phyloP scores from a whole-genome alignment of 37 sponge, comb jelly and placozoan genomes.

The Petrosia ficiformis region DNA sequence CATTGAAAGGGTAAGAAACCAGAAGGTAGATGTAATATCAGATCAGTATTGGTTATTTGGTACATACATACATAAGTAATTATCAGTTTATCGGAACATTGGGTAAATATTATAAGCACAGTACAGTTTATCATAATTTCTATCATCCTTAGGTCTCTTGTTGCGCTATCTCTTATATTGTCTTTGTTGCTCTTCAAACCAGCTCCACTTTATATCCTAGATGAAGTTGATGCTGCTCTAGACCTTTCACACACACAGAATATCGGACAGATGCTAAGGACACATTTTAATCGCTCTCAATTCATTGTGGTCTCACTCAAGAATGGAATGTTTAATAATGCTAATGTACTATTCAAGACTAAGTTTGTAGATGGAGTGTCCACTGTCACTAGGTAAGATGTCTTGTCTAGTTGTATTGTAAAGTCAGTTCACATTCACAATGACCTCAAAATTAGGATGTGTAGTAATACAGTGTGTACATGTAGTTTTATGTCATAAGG shows the following conservation, averaged over 20 bases:
- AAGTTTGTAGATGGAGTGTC: slow-evolving; percentile 99
- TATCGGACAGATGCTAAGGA: slow-evolving; percentile 95
- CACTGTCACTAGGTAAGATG: slow-evolving; percentile 79
- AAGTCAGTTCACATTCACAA: too few species aligned
- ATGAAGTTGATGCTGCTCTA: slow-evolving; percentile 98
- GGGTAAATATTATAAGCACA: too few species aligned
- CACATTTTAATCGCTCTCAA: slow-evolving; percentile 94
- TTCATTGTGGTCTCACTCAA: slow-evolving; percentile 98
- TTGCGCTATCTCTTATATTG: slow-evolving; percentile 96
- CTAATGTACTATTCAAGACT: slow-evolving; percentile 96
- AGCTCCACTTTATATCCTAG: slow-evolving; percentile 98
- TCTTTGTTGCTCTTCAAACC: slow-evolving; percentile 99
- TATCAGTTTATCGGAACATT: too few species aligned
- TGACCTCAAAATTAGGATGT: too few species aligned
- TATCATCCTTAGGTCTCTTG: slow-evolving; percentile 73
- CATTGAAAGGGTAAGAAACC: too few species aligned
- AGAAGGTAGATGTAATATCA: too few species aligned
- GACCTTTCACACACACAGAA: slow-evolving; percentile 99
- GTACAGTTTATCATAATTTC: neutral
- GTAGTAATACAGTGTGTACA: too few species aligned
- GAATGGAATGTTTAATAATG: slow-evolving; percentile 99
- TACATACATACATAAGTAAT: too few species aligned
- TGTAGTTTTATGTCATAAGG: too few species aligned
- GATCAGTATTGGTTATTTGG: too few species aligned
- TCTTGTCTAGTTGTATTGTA: neutral